Evolutionary conservation across 2,797 vertebrate species (phyloP), one percentile per base, ranked within the genome.

Genomic region (Onychomys torridus): DNA sequence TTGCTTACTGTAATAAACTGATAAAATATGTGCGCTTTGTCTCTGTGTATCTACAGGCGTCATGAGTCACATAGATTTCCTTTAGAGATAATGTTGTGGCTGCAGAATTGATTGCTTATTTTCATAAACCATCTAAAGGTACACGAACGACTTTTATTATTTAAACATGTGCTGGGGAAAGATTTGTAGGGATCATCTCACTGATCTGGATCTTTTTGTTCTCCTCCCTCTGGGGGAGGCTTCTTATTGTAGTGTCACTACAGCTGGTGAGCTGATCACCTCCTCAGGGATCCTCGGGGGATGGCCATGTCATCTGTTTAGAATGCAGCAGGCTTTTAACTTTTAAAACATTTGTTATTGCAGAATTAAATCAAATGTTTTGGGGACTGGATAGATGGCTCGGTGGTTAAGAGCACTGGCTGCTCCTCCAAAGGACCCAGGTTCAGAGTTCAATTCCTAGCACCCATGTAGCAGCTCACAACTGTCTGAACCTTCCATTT

Each of bases 1-100:
- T 99, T 99, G 98, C 99, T 98, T 98, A 99, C 98, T 98, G 98
- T 99, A 99, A 99, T 99, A 99, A 99, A 99, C 99, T 99, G 99
- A 98, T 99, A 99, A 99, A 99, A 99, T 99, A 99, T 99, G 99
- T 99, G 98, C 99, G 98, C 98, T 98, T 99, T 98, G 98, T 98
- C 98, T 99, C 98, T 98, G 98, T 98, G 98, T 98, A 98, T 98
- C 98, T 99, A 97, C 98, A 99, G 98, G 98, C 99, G 98, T 98
- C 98, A 98, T 98, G 98, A 99, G 98, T 98, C 98, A 98, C 98
- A 98, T 98, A 99, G 98, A 98, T 99, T 99, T 99, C 98, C 98
- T 99, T 98, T 99, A 99, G 98, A 99, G 99, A 99, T 99, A 99
- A 99, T 98, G 98, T 99, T 98, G 98, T 98, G 98, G 98, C 98